phyloP scores from a whole-genome alignment of 2,113 vertebrate species.

The Aptenodytes patagonicus region DNA sequence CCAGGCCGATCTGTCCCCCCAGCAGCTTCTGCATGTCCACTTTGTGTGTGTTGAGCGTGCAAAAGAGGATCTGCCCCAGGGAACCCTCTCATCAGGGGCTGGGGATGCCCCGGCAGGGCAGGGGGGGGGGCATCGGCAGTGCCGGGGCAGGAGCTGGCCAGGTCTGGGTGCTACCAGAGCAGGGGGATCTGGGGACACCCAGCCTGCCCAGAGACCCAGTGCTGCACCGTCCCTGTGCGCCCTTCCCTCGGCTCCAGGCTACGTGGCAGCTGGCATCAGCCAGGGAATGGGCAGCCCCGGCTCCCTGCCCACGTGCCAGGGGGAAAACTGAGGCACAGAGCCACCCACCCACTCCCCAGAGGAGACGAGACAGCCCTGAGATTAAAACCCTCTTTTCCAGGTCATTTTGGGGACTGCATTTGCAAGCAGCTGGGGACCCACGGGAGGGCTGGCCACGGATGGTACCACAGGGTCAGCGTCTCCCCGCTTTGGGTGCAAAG shows the following conservation, averaged over 20 bases:
- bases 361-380: neutral
- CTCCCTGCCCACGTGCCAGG: accelerated
- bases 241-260: neutral
- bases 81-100: neutral
- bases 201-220: neutral
- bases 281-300: accelerated
- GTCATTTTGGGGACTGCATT: neutral
- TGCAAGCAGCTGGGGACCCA: neutral
- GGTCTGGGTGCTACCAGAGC: neutral
- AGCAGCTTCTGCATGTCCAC: conserved; percentile 98
- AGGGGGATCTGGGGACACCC: neutral
- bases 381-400: neutral
- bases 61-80: conserved; percentile 88
- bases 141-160: neutral
- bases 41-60: conserved; percentile 96
- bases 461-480: accelerated
- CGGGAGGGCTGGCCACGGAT: accelerated
- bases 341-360: neutral
- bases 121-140: neutral
- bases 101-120: neutral
- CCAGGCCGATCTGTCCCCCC: conserved; percentile 95
- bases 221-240: neutral
- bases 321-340: neutral
- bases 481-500: neutral
- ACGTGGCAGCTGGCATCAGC: accelerated